These are phyloP conservation scores for Allacma fusca DNA, from an alignment of 2,888 invertebrate species.

Conservation along the genomic window DNA sequence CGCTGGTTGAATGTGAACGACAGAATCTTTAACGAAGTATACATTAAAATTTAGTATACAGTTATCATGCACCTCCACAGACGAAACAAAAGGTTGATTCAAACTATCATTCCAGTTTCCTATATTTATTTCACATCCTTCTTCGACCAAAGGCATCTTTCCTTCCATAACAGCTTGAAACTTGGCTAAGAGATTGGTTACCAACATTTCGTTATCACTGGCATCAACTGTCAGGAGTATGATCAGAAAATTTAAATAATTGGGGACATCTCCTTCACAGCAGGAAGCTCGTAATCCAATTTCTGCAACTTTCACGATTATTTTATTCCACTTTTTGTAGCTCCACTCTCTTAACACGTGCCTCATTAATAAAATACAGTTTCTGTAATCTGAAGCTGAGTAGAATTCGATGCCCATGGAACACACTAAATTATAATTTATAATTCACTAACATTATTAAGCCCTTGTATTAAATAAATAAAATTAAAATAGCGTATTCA, in stretches of 20 bases:
- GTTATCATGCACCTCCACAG: constrained; percentile 55
- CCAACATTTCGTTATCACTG: constrained; percentile 30
- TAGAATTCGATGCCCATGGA: constrained; percentile 60
- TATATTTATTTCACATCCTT: constrained; percentile 46
- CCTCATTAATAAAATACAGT: constrained; percentile 58
- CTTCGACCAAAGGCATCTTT: constrained; percentile 49
- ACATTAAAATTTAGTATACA: constrained; percentile 52
- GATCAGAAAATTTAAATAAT: constrained; percentile 56
- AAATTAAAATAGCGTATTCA: too few relatives aligned
- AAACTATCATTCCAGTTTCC: constrained; percentile 51
- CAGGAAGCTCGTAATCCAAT: constrained; percentile 55
- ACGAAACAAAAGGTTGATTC: constrained; percentile 48
- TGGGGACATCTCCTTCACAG: constrained; percentile 53
- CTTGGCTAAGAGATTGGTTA: constrained; percentile 51
- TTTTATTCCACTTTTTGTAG: constrained; percentile 51
- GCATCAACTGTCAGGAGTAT: constrained; percentile 56
- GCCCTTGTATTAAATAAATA: not conserved
- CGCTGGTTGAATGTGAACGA: constrained; percentile 40
- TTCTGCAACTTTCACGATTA: constrained; percentile 54
- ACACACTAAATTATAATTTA: constrained; percentile 51
- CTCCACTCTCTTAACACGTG: constrained; percentile 60
- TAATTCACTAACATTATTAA: not conserved
- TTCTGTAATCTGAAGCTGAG: constrained; percentile 51
- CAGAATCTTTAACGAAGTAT: constrained; percentile 49
- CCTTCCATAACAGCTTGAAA: constrained; percentile 52